Base-by-base conservation (phyloP, 2,888 invertebrate species). In the Phaonia tiefii region DNA sequence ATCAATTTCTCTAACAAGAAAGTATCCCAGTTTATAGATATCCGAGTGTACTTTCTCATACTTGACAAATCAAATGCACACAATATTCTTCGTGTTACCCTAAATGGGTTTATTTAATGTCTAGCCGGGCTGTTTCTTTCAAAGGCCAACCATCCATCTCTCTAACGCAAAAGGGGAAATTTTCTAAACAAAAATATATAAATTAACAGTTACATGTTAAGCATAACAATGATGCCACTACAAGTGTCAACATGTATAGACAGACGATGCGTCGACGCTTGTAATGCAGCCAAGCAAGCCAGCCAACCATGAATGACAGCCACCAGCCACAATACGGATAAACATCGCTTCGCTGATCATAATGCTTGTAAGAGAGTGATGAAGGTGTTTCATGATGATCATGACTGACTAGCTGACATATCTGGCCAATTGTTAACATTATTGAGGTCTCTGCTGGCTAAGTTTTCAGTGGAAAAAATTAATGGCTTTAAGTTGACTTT, bases 121-220 rank as follows among this genome's bases (percentile, higher is more conserved):
- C 49, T 15, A 17, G 22, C 51, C 20, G 10, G 20, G 20, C 22
- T 17, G 17, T 22, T 17, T 20, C 17, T 51, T 20, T 39, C 17
- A 60, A 60, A 37, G 20, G 60, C 39, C 54, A 56, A 46, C 15
- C n/a, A n/a, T n/a, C n/a, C n/a, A n/a, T n/a, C n/a, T n/a, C n/a
- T n/a, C n/a, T 20, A 25, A 1, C 20, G n/a, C 13, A 25, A 25
- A 31, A 31, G 31, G 31, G 31, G 31, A 8, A 31, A 31, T 37
- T 39, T 49, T 49, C 49, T 2, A 20, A 49, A 25, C 25, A 42
- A 63, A 63, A 37, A 60, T 60, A 3, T 31, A 3, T 31, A 70
- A 79, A 69, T n/a, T 65, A 66, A 80, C 74, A 70, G 58, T 77
- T 71, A 72, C 81, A 75, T 69, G 81, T 65, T 69, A 69, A 65